Base-by-base conservation (phyloP, 2,888 invertebrate species). In the Synanthedon formicaeformis region DNA sequence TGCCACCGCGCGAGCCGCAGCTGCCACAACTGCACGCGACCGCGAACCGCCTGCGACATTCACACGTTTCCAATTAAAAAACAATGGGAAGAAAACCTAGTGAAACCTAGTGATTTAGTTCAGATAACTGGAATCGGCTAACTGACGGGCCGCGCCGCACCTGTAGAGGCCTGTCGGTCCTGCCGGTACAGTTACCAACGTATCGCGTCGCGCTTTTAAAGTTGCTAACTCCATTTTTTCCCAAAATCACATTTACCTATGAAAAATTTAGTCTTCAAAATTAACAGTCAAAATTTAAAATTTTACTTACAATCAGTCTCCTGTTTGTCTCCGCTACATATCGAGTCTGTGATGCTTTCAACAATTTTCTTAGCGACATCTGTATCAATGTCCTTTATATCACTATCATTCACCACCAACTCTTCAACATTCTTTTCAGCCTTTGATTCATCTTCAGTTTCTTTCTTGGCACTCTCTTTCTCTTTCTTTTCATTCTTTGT, bases 361-460 rank as follows among this genome's bases (percentile, higher is more conserved):
- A 96, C 95, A 58, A 96, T 94, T 81, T 96, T 96, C 78, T 96
- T 96, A 4, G 95, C 96, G 62, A 95, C 95, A 65, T 95, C 95
- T 5, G 94, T 92, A 67, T 93, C 93, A 56, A 92, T 86, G 57
- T 89, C 88, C 10, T 88, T 82, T 34, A 34, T 34, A 62, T 87
- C 87, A 60, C 80, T 84, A 55, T 86, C 87, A 64, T 82, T 82
- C 52, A 85, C 61, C 54, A 86, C 61, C 55, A 84, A 61, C 48
- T 86, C 85, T 11, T 55, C 56, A 18, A 72, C 78, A 58, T 76
- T 78, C 55, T 75, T 75, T 10, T 73, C 74, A 11, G 41, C 53
- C 56, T 65, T 68, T 1, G 12, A 51, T 52, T 61, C 64, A 48
- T 60, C 58, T 45, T 65, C 67, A 41, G 63, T 61, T 50, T 75